A percentile compares a stretch with the other conserved stretches of the same genome.
phyloP scores from a whole-genome alignment of 2,797 vertebrate genomes.

The Sebastes vulpes region DNA sequence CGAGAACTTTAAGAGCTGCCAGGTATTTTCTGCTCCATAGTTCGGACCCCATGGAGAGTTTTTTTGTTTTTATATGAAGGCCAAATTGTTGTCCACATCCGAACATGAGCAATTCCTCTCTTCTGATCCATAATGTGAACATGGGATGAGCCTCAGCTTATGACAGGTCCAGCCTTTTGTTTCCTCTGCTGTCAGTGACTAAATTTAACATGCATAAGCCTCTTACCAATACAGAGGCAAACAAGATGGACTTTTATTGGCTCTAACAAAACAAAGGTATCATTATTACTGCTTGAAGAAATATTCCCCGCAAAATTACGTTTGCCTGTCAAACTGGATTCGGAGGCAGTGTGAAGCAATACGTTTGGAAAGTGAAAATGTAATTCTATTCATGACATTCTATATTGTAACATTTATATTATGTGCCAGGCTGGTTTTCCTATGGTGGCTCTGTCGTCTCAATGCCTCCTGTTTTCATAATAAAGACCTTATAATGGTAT shows the following conservation, averaged over 20 bases:
- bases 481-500: conserved; percentile 57
- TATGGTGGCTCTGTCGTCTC: conserved; percentile 60
- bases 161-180: conserved; percentile 64
- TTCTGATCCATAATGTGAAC: conserved; percentile 28
- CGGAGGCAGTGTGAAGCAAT: conserved; percentile 52
- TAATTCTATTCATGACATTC: conserved; percentile 82
- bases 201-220: conserved; percentile 71
- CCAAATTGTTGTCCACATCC: neutral
- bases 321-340: conserved; percentile 74
- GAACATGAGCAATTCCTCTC: conserved; percentile 18
- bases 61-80: conserved; percentile 24
- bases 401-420: conserved; percentile 74
- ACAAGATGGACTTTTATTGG: conserved; percentile 62
- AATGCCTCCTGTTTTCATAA: conserved; percentile 61
- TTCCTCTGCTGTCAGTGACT: conserved; percentile 50
- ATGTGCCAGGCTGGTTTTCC: conserved; percentile 55
- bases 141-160: conserved; percentile 49
- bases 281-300: conserved; percentile 67
- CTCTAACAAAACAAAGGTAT: conserved; percentile 66
- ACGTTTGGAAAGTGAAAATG: conserved; percentile 67
- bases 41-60: neutral
- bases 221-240: conserved; percentile 63
- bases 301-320: conserved; percentile 54
- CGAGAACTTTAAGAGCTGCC: neutral
- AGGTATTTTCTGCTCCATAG: neutral